Base-by-base conservation (phyloP, 1,140 invertebrate species). In the Drosophila mayri region DNA sequence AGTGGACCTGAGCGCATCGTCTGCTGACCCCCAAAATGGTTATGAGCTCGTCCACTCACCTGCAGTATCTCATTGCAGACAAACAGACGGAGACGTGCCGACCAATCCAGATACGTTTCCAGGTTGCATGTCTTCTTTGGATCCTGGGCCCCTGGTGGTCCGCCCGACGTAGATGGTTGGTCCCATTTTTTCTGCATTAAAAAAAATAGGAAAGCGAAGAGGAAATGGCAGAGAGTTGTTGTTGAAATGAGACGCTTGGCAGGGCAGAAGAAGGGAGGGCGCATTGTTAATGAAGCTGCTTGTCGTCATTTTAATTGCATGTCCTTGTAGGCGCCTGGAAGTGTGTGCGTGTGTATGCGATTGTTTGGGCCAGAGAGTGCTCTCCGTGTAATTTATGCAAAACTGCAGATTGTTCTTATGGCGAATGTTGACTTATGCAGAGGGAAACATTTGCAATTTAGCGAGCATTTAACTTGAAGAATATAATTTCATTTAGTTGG, bases 1-100 rank as follows among this genome's bases (percentile, higher is more conserved):
- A 40, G 4, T 9, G 35, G 28, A 11, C 40, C 25, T 12, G 40
- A 35, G 28, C 16, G 44, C 35, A 64, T 8, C 10, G 12, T 37
- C 16, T 35, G 38, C 32, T 35, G 55, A 52, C 57, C 50, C 30
- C 72, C 50, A 76, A 40, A 55, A 76, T 71, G 55, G 58, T 68
- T 72, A 49, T 72, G 49, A 60, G 50, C 50, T 72, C 52, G 66
- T 72, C 54, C 68, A 60, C 76, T 91, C 65, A 92, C 92, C 90
- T 91, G 90, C 71, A 93, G 78, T 78, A 92, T 92, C 73, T 92
- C 91, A 63, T 93, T 92, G 80, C 91, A 91, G 54, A 92, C 92
- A 79, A 93, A 91, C 43, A 92, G 72, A 55, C 92, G 88, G 40
- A 92, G 63, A 90, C 92, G 91, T 82, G 91, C 81, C 70, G 92